Percentiles rank a stretch among this genome's conserved stretches.
Evolutionary conservation across 92 coral and sea anemone genomes (phyloP).

Genomic region (Siderastrea radians): DNA sequence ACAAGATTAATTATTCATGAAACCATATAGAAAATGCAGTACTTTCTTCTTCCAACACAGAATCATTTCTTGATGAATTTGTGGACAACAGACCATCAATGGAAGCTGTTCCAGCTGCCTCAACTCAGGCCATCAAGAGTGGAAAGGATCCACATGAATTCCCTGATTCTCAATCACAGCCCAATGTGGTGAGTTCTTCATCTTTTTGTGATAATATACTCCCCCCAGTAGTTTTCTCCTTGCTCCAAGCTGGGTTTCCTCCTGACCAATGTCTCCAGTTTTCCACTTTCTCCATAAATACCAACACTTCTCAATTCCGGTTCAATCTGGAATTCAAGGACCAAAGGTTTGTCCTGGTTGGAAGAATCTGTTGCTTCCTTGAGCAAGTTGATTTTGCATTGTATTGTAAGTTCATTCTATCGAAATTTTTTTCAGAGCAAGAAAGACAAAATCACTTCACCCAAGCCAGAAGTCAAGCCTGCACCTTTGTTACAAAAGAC

Average conservation of each 20-base stretch:
- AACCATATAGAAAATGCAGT: not conserved
- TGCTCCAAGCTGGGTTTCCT: too few relatives aligned
- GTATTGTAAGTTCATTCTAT: not conserved
- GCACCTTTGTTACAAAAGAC: slow-evolving; percentile 76
- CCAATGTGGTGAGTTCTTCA: not conserved
- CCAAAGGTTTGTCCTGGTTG: too few relatives aligned
- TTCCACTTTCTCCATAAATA: too few relatives aligned
- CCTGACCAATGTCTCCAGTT: too few relatives aligned
- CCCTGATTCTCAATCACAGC: not conserved
- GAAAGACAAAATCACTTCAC: slow-evolving; percentile 10
- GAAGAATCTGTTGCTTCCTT: too few relatives aligned
- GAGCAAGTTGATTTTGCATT: not conserved
- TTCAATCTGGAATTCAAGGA: too few relatives aligned
- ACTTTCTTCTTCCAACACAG: not conserved
- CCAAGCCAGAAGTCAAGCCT: slow-evolving; percentile 55
- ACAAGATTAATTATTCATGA: too few relatives aligned
- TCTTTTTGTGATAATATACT: too few relatives aligned
- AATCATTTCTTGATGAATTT: slow-evolving; percentile 41
- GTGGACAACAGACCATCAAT: not conserved
- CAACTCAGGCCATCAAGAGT: not conserved
- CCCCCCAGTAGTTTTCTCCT: too few relatives aligned
- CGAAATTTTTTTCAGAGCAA: not conserved
- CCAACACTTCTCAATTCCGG: too few relatives aligned
- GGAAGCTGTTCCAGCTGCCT: not conserved
- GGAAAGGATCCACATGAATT: not conserved